These are phyloP conservation scores for Eonycteris spelaea DNA, from an alignment of 2,113 vertebrate genomes.

Conservation along the genomic window DNA sequence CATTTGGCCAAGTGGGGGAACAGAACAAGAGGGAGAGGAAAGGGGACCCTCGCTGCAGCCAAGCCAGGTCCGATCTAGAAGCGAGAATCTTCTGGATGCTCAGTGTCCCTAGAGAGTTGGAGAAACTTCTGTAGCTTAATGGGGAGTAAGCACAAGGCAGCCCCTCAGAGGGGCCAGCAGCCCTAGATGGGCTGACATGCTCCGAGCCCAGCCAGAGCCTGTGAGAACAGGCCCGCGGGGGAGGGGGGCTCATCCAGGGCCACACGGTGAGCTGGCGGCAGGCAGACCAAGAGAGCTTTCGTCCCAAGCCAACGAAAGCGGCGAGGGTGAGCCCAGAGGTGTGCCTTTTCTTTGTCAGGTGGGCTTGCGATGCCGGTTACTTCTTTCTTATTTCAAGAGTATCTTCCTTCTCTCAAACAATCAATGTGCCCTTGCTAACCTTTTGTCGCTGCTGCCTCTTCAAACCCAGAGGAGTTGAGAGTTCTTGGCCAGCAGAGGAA, in stretches of 20 bases:
- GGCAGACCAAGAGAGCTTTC: not conserved
- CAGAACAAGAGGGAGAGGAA: not conserved
- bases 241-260: not conserved
- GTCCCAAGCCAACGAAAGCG: not conserved
- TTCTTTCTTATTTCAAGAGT: not conserved
- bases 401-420: not conserved
- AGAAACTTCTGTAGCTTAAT: not conserved
- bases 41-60: not conserved
- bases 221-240: not conserved
- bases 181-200: not conserved
- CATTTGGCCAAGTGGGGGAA: not conserved
- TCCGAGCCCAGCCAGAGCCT: no score
- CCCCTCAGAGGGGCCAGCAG: not conserved
- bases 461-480: conserved; percentile 67
- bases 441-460: conserved; percentile 58
- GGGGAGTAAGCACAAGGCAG: not conserved
- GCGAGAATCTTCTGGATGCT: not conserved
- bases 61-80: not conserved
- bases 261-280: not conserved
- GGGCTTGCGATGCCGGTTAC: not conserved
- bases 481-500: not conserved
- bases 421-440: conserved; percentile 64
- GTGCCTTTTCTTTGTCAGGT: not conserved
- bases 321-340: fast-evolving
- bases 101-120: not conserved